These are phyloP conservation scores for Macropus fuliginosus DNA, from an alignment of 2,797 vertebrate species.

Conservation along the genomic window DNA sequence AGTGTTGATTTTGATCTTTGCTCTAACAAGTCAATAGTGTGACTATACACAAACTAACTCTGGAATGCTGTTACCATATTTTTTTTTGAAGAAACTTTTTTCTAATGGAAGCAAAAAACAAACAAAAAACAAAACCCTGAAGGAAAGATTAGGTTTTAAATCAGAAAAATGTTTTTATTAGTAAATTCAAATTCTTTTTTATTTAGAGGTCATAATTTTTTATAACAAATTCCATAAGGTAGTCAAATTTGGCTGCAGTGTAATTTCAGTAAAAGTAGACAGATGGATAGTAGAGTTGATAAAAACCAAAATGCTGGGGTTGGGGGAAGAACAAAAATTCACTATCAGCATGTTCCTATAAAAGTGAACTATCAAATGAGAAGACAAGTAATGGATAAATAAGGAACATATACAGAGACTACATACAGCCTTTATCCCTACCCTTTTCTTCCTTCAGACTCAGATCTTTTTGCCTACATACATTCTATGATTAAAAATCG, in stretches of 20 bases:
- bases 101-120: neutral
- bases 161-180: neutral
- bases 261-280: neutral
- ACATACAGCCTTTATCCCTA: neutral
- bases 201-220: neutral
- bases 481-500: neutral
- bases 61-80: neutral
- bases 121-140: neutral
- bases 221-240: neutral
- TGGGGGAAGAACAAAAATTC: neutral
- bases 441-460: neutral
- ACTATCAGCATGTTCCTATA: neutral
- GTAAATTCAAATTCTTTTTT: neutral
- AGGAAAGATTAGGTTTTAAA: neutral
- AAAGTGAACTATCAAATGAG: neutral
- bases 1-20: neutral
- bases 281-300: neutral
- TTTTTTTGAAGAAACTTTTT: neutral
- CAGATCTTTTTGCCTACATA: neutral
- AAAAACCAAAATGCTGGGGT: neutral
- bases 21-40: neutral
- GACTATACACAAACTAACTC: neutral
- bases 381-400: neutral
- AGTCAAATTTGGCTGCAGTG: neutral
- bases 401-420: neutral